A percentile compares a stretch with the other conserved stretches of the same genome.
Evolutionary conservation across 1,140 invertebrate species (phyloP).

Genomic region (Saccostrea glomerata): DNA sequence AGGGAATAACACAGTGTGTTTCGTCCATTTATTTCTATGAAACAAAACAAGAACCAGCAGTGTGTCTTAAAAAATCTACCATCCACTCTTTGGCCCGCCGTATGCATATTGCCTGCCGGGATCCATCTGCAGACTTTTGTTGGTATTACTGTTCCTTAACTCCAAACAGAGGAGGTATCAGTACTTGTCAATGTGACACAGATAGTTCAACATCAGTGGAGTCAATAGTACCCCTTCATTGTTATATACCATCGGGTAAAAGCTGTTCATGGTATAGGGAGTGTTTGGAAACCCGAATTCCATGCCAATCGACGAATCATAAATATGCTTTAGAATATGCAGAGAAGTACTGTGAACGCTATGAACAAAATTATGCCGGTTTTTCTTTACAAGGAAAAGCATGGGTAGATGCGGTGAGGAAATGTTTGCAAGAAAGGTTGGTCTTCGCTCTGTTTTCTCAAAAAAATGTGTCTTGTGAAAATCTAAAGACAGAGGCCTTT

Average conservation of each 20-base stretch:
- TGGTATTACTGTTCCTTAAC: not conserved
- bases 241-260: constrained; percentile 22
- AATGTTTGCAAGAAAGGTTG: constrained; percentile 30
- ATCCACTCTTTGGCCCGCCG: not conserved
- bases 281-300: constrained; percentile 23
- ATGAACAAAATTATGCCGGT: not conserved
- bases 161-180: not conserved
- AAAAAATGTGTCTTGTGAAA: not conserved
- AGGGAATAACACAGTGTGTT: not conserved
- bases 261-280: constrained; percentile 37
- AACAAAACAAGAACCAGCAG: not conserved
- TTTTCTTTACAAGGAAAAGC: constrained; percentile 36
- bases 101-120: not conserved
- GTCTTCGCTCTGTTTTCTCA: not conserved
- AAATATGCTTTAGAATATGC: constrained; percentile 40
- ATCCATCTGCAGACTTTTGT: not conserved
- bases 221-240: not conserved
- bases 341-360: constrained; percentile 43
- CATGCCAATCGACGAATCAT: constrained; percentile 13
- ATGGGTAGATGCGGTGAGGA: constrained; percentile 42
- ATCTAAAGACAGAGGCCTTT: constrained; percentile 27
- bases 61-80: not conserved
- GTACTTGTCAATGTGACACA: not conserved
- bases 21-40: not conserved
- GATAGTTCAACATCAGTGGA: not conserved